These are phyloP conservation scores for Cartodere bifasciata DNA, from an alignment of 2,888 invertebrate genomes.

Conservation along the genomic window DNA sequence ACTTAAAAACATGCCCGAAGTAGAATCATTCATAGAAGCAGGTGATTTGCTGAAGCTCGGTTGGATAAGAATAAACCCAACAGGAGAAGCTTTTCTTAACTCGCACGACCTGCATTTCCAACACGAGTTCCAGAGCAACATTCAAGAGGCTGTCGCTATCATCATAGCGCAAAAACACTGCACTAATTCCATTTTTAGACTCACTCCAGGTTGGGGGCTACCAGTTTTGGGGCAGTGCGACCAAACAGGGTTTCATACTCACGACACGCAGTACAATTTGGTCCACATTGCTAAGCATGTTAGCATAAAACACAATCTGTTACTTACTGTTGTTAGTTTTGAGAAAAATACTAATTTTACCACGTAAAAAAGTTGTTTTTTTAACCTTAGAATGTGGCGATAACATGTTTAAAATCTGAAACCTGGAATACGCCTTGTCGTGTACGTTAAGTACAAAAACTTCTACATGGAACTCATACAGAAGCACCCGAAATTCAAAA, in stretches of 20 bases:
- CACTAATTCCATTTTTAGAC: conserved; percentile 76
- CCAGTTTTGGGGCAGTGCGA: conserved; percentile 76
- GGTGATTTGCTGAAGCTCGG: conserved; percentile 90
- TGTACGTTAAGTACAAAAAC: too few relatives aligned
- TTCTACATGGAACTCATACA: too few relatives aligned
- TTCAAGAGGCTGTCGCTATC: conserved; percentile 94
- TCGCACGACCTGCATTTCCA: conserved; percentile 96
- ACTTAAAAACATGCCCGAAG: conserved; percentile 86
- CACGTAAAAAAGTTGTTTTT: too few relatives aligned
- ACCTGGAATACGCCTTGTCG: too few relatives aligned
- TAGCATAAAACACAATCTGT: too few relatives aligned
- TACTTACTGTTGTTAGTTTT: too few relatives aligned
- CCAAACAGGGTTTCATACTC: conserved; percentile 85
- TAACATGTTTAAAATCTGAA: too few relatives aligned
- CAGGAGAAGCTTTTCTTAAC: conserved; percentile 92
- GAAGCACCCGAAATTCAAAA: too few relatives aligned
- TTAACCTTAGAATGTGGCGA: too few relatives aligned
- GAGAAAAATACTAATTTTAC: too few relatives aligned
- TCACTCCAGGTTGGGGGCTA: conserved; percentile 80
- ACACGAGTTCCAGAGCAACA: conserved; percentile 90
- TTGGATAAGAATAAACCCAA: conserved; percentile 99
- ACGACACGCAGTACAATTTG: too few relatives aligned
- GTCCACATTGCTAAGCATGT: too few relatives aligned
- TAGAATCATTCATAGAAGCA: conserved; percentile 85
- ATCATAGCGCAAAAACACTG: conserved; percentile 91